These are phyloP conservation scores for Polymixis lichenea DNA, from an alignment of 2,888 invertebrate species.

Conservation along the genomic window DNA sequence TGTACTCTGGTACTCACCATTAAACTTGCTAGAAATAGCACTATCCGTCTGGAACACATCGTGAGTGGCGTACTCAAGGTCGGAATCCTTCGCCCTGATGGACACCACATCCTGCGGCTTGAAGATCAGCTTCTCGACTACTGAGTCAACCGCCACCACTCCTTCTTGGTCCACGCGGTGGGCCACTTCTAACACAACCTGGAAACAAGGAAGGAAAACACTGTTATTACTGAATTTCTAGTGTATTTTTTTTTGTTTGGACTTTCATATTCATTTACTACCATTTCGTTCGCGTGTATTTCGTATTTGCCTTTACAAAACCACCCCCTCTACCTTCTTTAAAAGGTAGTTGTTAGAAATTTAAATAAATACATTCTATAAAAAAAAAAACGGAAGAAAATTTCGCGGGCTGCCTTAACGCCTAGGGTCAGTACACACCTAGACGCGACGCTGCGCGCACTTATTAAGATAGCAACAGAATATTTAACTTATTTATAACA, in stretches of 20 bases:
- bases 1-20: constrained; percentile 90
- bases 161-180: constrained; percentile 94
- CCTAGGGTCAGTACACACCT: too few relatives aligned
- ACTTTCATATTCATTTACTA: not conserved
- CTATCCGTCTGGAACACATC: constrained; percentile 97
- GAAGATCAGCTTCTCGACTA: constrained; percentile 95
- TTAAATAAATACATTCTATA: not conserved
- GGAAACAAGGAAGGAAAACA: constrained; percentile 47
- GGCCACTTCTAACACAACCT: constrained; percentile 96
- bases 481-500: too few relatives aligned
- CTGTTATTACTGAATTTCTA: constrained; percentile 4
- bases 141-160: constrained; percentile 92
- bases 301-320: not conserved
- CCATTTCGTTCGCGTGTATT: not conserved
- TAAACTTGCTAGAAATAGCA: constrained; percentile 95
- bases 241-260: not conserved
- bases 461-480: too few relatives aligned
- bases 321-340: not conserved
- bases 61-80: constrained; percentile 96
- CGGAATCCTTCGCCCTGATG: constrained; percentile 95
- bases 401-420: too few relatives aligned
- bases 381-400: too few relatives aligned
- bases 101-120: constrained; percentile 95
- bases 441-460: too few relatives aligned
- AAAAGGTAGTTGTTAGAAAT: not conserved